Conservation (phyloP, 2,113 vertebrate genomes). For the Lamprotornis superbus region DNA sequence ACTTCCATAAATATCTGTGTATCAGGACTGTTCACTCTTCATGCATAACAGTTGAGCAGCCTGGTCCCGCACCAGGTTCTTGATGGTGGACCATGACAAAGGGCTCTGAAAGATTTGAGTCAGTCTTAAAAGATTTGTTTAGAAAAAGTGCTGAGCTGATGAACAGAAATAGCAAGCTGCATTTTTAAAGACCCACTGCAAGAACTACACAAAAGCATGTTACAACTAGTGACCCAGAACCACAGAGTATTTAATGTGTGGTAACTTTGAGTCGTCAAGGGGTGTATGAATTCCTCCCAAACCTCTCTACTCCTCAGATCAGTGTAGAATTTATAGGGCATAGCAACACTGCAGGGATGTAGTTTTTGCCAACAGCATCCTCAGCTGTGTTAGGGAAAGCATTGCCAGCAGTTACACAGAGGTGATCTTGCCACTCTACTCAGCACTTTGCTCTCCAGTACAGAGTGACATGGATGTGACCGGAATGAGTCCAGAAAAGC, state of each 20-base stretch:
- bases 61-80: not conserved
- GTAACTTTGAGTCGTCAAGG: not conserved
- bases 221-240: not conserved
- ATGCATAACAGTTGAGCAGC: not conserved
- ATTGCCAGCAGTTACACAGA: not conserved
- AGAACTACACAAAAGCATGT: not conserved
- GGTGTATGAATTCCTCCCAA: not conserved
- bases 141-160: not conserved
- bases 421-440: not conserved
- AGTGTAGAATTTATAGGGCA: not conserved
- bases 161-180: not conserved
- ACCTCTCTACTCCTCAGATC: not conserved
- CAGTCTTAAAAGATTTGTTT: not conserved
- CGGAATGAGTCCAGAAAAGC: not conserved
- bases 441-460: not conserved
- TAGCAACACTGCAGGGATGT: not conserved
- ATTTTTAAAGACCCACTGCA: not conserved
- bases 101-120: not conserved
- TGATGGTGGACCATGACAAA: not conserved
- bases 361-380: not conserved
- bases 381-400: not conserved
- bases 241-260: not conserved
- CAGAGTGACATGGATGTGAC: not conserved
- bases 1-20: not conserved
- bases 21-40: not conserved